Conservation (phyloP, 2,797 vertebrate species). For the Microcaecilia unicolor region DNA sequence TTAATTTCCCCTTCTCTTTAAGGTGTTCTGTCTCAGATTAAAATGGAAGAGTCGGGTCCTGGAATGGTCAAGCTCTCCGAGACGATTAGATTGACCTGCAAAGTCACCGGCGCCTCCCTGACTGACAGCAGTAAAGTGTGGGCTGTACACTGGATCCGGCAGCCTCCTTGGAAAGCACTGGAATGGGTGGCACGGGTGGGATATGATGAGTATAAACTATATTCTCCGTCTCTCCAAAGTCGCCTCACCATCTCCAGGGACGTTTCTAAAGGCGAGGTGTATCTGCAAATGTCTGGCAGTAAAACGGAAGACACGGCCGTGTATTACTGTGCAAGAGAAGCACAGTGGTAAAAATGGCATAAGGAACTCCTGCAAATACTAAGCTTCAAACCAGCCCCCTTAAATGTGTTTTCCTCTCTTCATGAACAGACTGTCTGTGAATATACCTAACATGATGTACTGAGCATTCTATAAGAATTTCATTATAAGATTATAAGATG, state of each 20-base stretch:
- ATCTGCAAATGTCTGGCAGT: neutral
- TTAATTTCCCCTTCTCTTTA: neutral
- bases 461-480: too few species aligned
- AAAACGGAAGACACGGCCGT: neutral
- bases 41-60: too few species aligned
- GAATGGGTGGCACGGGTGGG: too few species aligned
- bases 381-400: too few species aligned
- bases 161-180: neutral
- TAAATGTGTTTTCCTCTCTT: too few species aligned
- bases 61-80: too few species aligned
- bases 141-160: neutral
- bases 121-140: neutral
- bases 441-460: too few species aligned
- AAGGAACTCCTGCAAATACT: too few species aligned
- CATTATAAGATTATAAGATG: too few species aligned
- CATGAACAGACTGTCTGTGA: too few species aligned
- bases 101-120: neutral
- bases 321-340: too few species aligned
- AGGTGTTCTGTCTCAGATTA: neutral
- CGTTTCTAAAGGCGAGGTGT: neutral
- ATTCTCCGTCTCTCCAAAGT: neutral
- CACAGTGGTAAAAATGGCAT: too few species aligned
- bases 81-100: neutral
- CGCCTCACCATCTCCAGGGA: neutral
- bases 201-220: neutral